phyloP scores from a whole-genome alignment of 2,113 vertebrate genomes.

The Psittacus erithacus region DNA sequence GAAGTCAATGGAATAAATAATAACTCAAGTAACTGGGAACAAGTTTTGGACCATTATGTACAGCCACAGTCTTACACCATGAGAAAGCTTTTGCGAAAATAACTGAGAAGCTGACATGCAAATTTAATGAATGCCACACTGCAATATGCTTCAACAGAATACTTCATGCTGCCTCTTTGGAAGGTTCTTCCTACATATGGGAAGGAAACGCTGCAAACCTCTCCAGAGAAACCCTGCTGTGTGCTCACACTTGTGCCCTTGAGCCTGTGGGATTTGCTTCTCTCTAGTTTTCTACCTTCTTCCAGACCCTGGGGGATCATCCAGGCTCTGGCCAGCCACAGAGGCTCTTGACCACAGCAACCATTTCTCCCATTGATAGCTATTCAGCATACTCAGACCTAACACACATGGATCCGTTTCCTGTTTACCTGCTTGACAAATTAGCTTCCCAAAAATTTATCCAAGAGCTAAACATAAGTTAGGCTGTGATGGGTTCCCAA shows the following conservation, averaged over 20 bases:
- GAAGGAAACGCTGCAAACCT: background rate
- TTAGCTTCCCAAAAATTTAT: background rate
- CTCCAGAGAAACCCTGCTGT: rapidly evolving
- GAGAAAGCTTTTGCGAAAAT: slow-evolving; percentile 16
- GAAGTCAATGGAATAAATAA: background rate
- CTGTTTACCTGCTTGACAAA: background rate
- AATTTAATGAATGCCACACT: background rate
- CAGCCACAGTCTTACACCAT: background rate
- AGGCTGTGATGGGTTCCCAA: background rate
- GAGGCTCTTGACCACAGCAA: background rate
- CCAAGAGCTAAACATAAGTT: background rate
- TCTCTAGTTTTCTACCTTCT: background rate
- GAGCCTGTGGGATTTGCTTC: background rate
- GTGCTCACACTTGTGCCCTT: background rate
- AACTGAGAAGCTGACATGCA: background rate
- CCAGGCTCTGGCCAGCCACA: background rate
- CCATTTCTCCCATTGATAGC: rapidly evolving
- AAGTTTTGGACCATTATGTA: background rate
- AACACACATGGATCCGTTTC: background rate
- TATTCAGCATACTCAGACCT: background rate
- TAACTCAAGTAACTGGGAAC: background rate
- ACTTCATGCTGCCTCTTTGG: background rate
- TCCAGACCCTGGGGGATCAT: background rate
- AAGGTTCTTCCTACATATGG: background rate
- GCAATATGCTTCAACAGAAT: background rate